These are phyloP conservation scores for Pelecanus crispus DNA, from an alignment of 2,113 vertebrate species.

Conservation along the genomic window DNA sequence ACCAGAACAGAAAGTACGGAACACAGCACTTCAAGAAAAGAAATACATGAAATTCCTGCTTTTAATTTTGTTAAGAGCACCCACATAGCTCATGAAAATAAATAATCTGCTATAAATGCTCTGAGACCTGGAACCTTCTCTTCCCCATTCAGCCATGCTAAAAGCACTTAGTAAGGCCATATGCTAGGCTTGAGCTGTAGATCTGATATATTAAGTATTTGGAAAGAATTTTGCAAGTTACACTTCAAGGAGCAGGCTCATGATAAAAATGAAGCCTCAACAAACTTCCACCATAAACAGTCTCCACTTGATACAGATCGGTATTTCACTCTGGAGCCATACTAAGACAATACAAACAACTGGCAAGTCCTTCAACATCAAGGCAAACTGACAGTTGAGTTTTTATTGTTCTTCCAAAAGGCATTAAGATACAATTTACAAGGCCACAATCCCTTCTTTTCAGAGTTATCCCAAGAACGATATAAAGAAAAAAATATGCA, in stretches of 20 bases:
- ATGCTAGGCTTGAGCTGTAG: background rate
- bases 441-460: background rate
- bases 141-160: background rate
- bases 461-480: background rate
- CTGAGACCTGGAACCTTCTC: background rate
- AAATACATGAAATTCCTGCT: background rate
- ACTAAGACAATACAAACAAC: slow-evolving; percentile 32
- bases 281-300: background rate
- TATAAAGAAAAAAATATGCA: background rate
- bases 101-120: background rate
- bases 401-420: background rate
- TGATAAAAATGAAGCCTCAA: slow-evolving; percentile 47
- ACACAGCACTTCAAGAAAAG: background rate
- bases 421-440: background rate
- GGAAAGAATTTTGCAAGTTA: background rate
- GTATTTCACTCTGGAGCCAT: background rate
- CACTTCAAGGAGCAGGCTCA: background rate
- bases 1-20: background rate
- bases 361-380: slow-evolving; percentile 10
- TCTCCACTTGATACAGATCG: background rate
- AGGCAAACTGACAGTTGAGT: background rate
- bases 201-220: background rate
- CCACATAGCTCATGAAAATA: background rate
- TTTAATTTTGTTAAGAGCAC: background rate
- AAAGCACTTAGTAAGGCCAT: background rate